phyloP scores from a whole-genome alignment of 2,888 invertebrate genomes.

The Pyrgus malvae region DNA sequence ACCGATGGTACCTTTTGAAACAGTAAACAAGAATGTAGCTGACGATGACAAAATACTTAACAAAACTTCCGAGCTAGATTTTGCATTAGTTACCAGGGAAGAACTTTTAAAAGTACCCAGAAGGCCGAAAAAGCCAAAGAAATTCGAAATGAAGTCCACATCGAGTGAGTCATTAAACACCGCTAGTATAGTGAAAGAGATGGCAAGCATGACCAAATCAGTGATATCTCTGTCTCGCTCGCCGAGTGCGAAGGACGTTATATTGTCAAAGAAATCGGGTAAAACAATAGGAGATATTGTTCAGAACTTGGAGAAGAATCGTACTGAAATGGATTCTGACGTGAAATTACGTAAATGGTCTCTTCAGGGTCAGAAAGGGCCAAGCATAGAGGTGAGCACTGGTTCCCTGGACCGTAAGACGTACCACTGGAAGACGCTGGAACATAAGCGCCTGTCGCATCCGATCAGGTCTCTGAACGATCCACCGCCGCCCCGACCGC shows the following conservation, averaged over 20 bases:
- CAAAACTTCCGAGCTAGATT: conserved; percentile 45
- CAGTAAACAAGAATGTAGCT: conserved; percentile 56
- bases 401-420: conserved; percentile 63
- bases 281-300: conserved; percentile 50
- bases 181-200: conserved; percentile 44
- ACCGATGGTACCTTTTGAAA: conserved; percentile 37
- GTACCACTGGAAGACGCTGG: conserved; percentile 71
- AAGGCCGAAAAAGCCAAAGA: conserved; percentile 63
- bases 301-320: conserved; percentile 51
- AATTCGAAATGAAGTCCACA: conserved; percentile 36
- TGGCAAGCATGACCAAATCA: conserved; percentile 57
- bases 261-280: conserved; percentile 41
- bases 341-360: conserved; percentile 55
- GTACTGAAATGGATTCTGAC: conserved; percentile 36
- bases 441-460: conserved; percentile 72
- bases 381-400: conserved; percentile 49
- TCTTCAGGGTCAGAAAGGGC: conserved; percentile 53
- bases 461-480: conserved; percentile 70
- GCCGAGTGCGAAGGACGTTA: conserved; percentile 60
- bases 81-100: conserved; percentile 56
- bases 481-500: conserved; percentile 54
- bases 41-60: conserved; percentile 70
- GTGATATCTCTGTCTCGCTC: conserved; percentile 65
- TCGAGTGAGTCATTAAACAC: conserved; percentile 13
- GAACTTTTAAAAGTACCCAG: conserved; percentile 69